These are phyloP conservation scores for Geodia barretti DNA, from an alignment of 37 sponge, comb jelly and placozoan species.

Conservation along the genomic window DNA sequence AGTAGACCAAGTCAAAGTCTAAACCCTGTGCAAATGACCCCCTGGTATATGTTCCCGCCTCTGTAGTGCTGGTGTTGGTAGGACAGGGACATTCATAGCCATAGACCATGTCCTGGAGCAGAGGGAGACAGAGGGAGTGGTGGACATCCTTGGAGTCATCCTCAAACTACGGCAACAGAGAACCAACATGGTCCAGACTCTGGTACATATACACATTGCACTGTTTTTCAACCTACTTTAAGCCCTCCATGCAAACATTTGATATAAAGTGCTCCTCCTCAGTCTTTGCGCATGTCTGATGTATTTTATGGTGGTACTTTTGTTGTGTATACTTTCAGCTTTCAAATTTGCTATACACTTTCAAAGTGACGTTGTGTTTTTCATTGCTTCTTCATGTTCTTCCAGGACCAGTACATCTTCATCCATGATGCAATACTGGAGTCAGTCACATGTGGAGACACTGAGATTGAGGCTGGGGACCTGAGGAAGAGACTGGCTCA, in stretches of 20 bases:
- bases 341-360: neutral
- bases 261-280: too few species aligned
- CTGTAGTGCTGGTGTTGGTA: slow-evolving; percentile 55
- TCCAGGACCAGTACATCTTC: slow-evolving; percentile 47
- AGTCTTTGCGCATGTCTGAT: too few species aligned
- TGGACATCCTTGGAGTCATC: slow-evolving; percentile 40
- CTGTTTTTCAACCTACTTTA: neutral
- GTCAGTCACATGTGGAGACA: slow-evolving; percentile 22
- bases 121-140: neutral
- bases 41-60: neutral
- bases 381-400: neutral
- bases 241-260: too few species aligned
- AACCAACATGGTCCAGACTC: slow-evolving; percentile 46
- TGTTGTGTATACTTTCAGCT: neutral
- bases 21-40: too few species aligned
- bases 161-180: slow-evolving; percentile 36
- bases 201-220: slow-evolving; percentile 12
- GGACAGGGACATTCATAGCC: slow-evolving; percentile 52
- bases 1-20: too few species aligned
- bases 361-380: too few species aligned
- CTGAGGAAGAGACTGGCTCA: neutral
- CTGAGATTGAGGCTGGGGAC: neutral
- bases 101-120: slow-evolving; percentile 31
- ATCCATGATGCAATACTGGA: slow-evolving; percentile 43
- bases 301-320: neutral